Base-by-base conservation (phyloP, 1,140 invertebrate genomes). In the Drosophila nigrodunni region DNA sequence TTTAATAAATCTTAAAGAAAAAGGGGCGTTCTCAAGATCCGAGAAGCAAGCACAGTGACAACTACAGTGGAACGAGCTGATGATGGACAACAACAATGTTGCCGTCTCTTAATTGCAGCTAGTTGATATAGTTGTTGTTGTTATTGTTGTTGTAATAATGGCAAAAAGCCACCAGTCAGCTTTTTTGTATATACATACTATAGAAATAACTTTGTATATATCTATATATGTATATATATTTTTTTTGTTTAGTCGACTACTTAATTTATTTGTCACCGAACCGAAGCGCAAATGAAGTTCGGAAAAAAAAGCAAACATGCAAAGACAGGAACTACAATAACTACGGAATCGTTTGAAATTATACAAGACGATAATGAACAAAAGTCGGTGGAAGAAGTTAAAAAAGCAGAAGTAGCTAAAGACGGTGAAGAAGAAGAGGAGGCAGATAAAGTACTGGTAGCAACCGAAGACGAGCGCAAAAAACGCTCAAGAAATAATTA, bases 221-320 rank as follows among this genome's bases (percentile, higher is more conserved):
- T 30, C 6, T 30, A 30, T 30, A 6, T 5, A 39, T 67, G n/a
- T n/a, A n/a, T n/a, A n/a, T n/a, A n/a, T n/a, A n/a, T n/a, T 11
- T 44, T n/a, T 34, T 70, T 41, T 41, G 54, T 37, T 3, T 30
- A 30, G 25, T 35, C 44, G 49, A 77, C 82, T 86, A 88, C 83
- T 87, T 87, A 80, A 88, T 88, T 88, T 87, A 87, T 87, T 88
- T 87, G 83, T 87, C 82, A 87, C 82, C 83, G 82, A 87, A 87
- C 82, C 82, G 83, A 87, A 82, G 82, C 82, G 80, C 82, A 88
- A 87, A 88, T 87, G 82, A 88, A 88, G 82, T 87, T 87, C 82
- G 82, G 88, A 82, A 77, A 59, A 79, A 21, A 21, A 21, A 74
- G 47, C 21, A 72, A 30, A 67, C 65, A 69, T 67, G 70, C 61